Base-by-base conservation (phyloP, 92 coral and sea anemone genomes). In the Zoanthus sociatus region DNA sequence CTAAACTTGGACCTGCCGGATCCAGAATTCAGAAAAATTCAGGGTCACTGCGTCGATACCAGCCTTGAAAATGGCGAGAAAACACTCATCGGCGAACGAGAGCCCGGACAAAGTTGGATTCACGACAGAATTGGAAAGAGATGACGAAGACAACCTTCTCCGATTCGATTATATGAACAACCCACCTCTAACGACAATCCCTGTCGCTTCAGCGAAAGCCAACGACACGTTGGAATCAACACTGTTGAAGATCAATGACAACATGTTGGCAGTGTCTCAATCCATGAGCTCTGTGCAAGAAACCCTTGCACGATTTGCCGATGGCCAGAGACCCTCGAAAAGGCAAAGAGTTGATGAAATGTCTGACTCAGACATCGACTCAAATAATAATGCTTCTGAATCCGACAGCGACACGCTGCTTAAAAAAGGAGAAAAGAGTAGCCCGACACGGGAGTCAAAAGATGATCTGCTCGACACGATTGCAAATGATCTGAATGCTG, bases 401-500 rank as follows among this genome's bases (percentile, higher is more conserved):
- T 56, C 0, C 16, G 64, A 56, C 79, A 77, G 61, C 61, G 26
- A 26, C 44, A 61, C 37, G 83, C 66, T 78, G 20, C 31, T 53
- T 53, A 47, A 37, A 51, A 46, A 48, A 79, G 71, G 26, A 26
- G 26, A n/a, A 50, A 79, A 12, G 30, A 51, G 71, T 51, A 7
- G 37, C 88, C 64, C 75, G 61, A 83, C 87, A 21, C 50, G 75
- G 78, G 78, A 45, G 61, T 15, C 78, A 44, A 83, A 83, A 69
- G 76, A 83, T 68, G 63, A 68, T 69, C 53, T 83, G 77, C 79
- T 84, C 48, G 78, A 84, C 88, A 84, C 78, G 18, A 84, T 84
- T n/a, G 79, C 79, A 83, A 26, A 71, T 55, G 76, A 86, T 33
- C 89, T 85, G 1, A 73, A 85, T 73, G 73, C 83, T 0, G 88